phyloP scores from a whole-genome alignment of 2,888 invertebrate species.

The Schrankia costaestrigalis region DNA sequence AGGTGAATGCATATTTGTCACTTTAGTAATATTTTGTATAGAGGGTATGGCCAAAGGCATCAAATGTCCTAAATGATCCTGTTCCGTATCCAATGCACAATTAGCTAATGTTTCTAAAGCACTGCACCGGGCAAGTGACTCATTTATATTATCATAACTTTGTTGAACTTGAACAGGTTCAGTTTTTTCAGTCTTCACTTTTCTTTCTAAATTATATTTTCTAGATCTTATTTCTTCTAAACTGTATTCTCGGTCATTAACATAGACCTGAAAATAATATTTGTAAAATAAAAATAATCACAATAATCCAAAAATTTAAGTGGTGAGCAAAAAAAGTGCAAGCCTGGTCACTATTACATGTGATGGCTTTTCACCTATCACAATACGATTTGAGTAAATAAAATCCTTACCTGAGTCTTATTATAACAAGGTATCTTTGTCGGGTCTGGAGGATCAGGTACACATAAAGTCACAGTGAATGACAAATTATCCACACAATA shows the following conservation, averaged over 20 bases:
- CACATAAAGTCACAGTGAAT: conserved; percentile 78
- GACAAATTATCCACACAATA: conserved; percentile 78
- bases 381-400: no score
- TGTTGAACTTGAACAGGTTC: conserved; percentile 46
- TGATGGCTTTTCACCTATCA: no score
- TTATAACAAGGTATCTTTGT: conserved; percentile 84
- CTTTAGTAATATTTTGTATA: conserved; percentile 71
- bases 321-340: no score
- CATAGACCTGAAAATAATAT: conserved; percentile 60
- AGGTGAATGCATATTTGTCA: conserved; percentile 73
- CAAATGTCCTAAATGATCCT: conserved; percentile 69
- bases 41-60: conserved; percentile 71
- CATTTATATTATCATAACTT: conserved; percentile 58
- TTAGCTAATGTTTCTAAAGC: conserved; percentile 74
- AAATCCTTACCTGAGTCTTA: conserved; percentile 77
- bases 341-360: no score
- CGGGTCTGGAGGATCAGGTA: conserved; percentile 83
- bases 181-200: conserved; percentile 51
- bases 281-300: background rate
- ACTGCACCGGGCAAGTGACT: conserved; percentile 72
- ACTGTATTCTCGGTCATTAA: conserved; percentile 84
- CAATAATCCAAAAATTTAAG: background rate
- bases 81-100: conserved; percentile 71
- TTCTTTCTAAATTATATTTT: conserved; percentile 71
- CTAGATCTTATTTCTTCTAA: conserved; percentile 88